Conservation (phyloP, 2,113 vertebrate genomes). For the Chroicocephalus ridibundus region DNA sequence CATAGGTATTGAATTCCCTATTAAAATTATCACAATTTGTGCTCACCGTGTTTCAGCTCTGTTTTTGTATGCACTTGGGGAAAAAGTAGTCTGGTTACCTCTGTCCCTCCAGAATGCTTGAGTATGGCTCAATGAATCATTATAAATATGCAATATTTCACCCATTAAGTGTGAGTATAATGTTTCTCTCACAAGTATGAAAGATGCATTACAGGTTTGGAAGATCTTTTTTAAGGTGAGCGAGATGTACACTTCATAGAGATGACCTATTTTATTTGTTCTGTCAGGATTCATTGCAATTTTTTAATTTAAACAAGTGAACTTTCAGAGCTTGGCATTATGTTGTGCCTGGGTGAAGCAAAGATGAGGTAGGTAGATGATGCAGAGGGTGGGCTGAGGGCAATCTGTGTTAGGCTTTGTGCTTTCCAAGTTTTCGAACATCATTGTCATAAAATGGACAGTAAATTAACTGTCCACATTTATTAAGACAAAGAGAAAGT, state of each 20-base stretch:
- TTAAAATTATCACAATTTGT: not conserved
- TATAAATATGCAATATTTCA: constrained; percentile 11
- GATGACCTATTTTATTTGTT: not conserved
- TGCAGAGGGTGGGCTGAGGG: not conserved
- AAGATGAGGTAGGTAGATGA: not conserved
- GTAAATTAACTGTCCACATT: not conserved
- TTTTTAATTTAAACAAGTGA: constrained; percentile 1
- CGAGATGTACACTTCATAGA: not conserved
- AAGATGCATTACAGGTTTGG: not conserved
- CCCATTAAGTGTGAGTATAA: not conserved
- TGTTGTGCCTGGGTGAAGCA: not conserved
- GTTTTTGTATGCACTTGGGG: not conserved
- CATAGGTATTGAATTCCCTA: not conserved
- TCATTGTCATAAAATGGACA: not conserved
- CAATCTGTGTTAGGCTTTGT: not conserved
- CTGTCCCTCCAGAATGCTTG: not conserved
- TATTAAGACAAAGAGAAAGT: not conserved
- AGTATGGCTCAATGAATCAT: not conserved
- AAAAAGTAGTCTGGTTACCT: not conserved
- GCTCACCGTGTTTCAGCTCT: not conserved
- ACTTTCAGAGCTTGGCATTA: not conserved
- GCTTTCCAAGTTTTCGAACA: not conserved
- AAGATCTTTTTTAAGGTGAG: not conserved
- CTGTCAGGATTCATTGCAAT: not conserved
- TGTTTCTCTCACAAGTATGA: not conserved